Base-by-base conservation (phyloP, 2,888 invertebrate species). In the Malacosoma neustria region DNA sequence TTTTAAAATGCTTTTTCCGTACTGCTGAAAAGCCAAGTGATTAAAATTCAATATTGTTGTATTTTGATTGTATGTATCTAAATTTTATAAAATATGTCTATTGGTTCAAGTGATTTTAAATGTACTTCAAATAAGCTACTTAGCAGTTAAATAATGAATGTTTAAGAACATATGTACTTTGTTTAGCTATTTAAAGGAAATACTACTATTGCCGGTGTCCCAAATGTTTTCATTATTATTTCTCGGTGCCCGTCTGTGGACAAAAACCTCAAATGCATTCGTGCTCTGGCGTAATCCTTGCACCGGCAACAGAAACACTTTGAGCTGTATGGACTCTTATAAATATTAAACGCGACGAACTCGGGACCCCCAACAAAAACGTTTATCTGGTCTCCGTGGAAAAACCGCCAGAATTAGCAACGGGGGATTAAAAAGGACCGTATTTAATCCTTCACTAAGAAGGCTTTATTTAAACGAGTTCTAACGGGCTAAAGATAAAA, bases 381-480 rank as follows among this genome's bases (percentile, higher is more conserved):
- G 76, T 81, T 82, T 81, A 82, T 85, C 82, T 80, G 77, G 73
- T 72, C 77, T 74, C 71, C 66, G 71, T 66, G 70, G 81, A 85
- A 85, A 85, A 84, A 85, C 81, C 77, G 65, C 70, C 74, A 73
- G 82, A 84, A 84, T 85, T 85, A 84, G 81, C 81, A 75, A 69
- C 71, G 64, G 79, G 73, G 77, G 81, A 81, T 85, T 81, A 84
- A 72, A 75, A 80, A 73, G 75, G 76, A 72, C 85, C 84, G 75
- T 80, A 79, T 79, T 82, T 84, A 85, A 85, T 85, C 85, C 85
- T 82, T 82, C 82, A 79, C 81, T 84, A 85, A 85, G 85, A 82
- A 82, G 85, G 82, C 85, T 85, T 84, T 85, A 73, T 82, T 85
- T 84, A 84, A 85, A 84, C 84, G 84, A 84, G 84, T 84, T 80